Evolutionary conservation across 1,140 invertebrate species (phyloP).

Genomic region (Rhynchophorus ferrugineus): DNA sequence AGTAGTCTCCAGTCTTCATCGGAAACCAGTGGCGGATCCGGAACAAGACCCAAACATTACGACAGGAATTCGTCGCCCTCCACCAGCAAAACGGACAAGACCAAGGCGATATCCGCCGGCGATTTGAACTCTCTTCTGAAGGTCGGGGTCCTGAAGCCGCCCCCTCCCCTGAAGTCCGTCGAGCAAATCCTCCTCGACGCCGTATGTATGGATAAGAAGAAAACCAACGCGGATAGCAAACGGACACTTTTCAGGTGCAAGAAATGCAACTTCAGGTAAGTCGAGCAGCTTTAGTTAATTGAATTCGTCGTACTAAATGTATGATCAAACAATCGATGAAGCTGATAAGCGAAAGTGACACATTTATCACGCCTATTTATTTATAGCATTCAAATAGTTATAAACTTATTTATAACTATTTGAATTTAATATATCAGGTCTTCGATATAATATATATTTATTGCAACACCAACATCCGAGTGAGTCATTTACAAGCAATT

Average conservation of each 20-base stretch:
- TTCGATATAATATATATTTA: no score
- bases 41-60: constrained; percentile 33
- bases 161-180: constrained; percentile 33
- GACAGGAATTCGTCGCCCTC: constrained; percentile 22
- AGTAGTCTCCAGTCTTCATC: constrained; percentile 32
- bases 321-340: no score
- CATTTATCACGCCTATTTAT: no score
- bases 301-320: not conserved
- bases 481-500: no score
- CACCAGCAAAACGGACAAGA: constrained; percentile 43
- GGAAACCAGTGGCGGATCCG: constrained; percentile 38
- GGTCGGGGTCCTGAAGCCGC: constrained; percentile 22
- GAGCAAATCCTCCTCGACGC: constrained; percentile 27
- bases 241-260: constrained; percentile 72
- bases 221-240: constrained; percentile 40
- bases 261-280: constrained; percentile 73
- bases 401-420: no score
- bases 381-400: no score
- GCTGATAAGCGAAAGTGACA: no score
- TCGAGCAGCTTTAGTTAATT: constrained; percentile 8
- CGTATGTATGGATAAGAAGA: constrained; percentile 32
- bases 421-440: no score
- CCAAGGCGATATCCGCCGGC: constrained; percentile 37
- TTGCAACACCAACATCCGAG: no score
- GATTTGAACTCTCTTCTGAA: constrained; percentile 34